Base-by-base conservation (phyloP, 1,140 invertebrate species). In the Euwallacea fornicatus region DNA sequence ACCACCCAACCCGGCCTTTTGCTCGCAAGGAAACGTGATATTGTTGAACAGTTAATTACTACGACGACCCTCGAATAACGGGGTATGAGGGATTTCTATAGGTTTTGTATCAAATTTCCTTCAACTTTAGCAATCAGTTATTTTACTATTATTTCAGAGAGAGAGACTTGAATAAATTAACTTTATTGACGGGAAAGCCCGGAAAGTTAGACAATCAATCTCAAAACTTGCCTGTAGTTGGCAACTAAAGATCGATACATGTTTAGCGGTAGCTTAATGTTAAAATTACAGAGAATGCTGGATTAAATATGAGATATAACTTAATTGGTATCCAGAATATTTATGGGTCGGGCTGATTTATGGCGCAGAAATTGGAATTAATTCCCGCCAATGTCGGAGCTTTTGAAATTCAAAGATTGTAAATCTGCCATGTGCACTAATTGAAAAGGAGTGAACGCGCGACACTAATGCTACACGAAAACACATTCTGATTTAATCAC, bases 321-420 rank as follows among this genome's bases (percentile, higher is more conserved):
- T 66, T 66, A 66, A 66, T 66, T 66, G 46, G 47, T 55, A 66
- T 54, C 63, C n/a, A 13, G 16, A 55, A 66, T 66, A 66, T 66
- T 66, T 55, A 66, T 66, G 50, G 15, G 7, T 42, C 3, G 11
- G 41, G 13, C 7, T 55, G 50, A 66, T 66, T 66, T 66, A 66
- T 66, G 13, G 13, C 21, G 13, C 42, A 13, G 42, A 53, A 55
- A 66, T 55, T 61, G 16, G 16, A 56, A 15, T 56, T 56, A 56
- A 56, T 56, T 15, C 16, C n/a, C 54, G 16, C 16, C 54, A 21
- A 15, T 56, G 54, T 13, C 2, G 11, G 16, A 56, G 54, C 16
- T 13, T 56, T 56, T 21, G 11, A 56, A 56, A 15, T 13, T 56
- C 16, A 15, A 50, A 50, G 46, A 11, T 50, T 11, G 46, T 50